Percentiles rank a stretch among this genome's conserved stretches.
These are phyloP conservation scores for Bettongia penicillata DNA, from an alignment of 2,113 vertebrate genomes.

Conservation along the genomic window DNA sequence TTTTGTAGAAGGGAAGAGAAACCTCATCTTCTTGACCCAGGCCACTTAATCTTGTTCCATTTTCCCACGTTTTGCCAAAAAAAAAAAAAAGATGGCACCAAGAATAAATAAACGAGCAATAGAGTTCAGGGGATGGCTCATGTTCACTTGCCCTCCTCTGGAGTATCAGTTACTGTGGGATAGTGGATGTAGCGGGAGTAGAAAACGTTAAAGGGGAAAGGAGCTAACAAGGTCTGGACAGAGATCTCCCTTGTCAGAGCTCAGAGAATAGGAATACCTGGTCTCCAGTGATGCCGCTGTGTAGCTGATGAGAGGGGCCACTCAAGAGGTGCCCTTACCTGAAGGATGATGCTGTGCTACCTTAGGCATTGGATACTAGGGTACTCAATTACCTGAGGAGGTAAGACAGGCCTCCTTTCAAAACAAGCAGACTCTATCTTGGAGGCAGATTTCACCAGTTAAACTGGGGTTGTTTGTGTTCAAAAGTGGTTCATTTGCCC, in stretches of 20 bases:
- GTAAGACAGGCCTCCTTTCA: background rate
- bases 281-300: background rate
- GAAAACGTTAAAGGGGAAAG: background rate
- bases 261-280: background rate
- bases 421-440: background rate
- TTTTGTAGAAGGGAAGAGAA: background rate
- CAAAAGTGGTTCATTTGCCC: background rate
- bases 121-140: background rate
- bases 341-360: background rate
- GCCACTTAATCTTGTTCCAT: background rate
- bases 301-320: background rate
- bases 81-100: background rate
- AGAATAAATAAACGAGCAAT: background rate
- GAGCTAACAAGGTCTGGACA: background rate
- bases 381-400: background rate
- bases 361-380: background rate
- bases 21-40: background rate
- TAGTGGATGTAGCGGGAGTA: background rate
- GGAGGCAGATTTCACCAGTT: background rate
- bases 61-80: background rate
- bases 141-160: background rate
- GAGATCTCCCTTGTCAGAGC: background rate
- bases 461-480: background rate
- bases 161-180: background rate
- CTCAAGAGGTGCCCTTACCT: background rate